A percentile compares a stretch with the other conserved stretches of the same genome.
phyloP scores from a whole-genome alignment of 2,797 vertebrate species.

The Cygnus olor region DNA sequence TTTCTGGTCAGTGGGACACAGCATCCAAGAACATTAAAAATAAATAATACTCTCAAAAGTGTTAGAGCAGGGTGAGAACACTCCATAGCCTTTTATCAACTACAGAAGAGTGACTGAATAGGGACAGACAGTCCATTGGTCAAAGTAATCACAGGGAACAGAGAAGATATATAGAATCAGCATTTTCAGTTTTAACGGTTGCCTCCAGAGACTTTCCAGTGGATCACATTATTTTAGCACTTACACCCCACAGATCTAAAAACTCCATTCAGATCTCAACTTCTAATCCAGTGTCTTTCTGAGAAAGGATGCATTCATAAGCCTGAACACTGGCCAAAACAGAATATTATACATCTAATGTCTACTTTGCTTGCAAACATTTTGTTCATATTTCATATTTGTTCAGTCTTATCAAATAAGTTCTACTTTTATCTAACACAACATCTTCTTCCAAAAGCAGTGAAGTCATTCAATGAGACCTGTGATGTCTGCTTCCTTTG shows the following conservation, averaged over 20 bases:
- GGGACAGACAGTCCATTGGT: not conserved
- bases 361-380: not conserved
- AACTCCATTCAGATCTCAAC: not conserved
- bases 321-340: not conserved
- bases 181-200: not conserved
- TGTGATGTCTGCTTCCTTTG: not conserved
- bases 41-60: not conserved
- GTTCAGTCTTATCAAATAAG: not conserved
- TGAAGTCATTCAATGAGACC: slow-evolving; percentile 20
- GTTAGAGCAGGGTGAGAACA: not conserved
- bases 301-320: not conserved
- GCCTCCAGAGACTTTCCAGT: not conserved
- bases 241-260: not conserved
- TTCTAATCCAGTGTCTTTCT: not conserved
- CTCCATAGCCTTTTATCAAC: not conserved
- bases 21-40: not conserved
- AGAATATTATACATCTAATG: not conserved
- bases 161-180: not conserved
- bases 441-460: slow-evolving; percentile 18
- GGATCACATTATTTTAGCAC: not conserved
- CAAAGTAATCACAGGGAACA: not conserved
- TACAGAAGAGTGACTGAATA: not conserved
- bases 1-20: not conserved
- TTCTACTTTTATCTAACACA: not conserved
- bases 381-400: not conserved